phyloP scores from a whole-genome alignment of 1,140 invertebrate species.

The Halesus radiatus region DNA sequence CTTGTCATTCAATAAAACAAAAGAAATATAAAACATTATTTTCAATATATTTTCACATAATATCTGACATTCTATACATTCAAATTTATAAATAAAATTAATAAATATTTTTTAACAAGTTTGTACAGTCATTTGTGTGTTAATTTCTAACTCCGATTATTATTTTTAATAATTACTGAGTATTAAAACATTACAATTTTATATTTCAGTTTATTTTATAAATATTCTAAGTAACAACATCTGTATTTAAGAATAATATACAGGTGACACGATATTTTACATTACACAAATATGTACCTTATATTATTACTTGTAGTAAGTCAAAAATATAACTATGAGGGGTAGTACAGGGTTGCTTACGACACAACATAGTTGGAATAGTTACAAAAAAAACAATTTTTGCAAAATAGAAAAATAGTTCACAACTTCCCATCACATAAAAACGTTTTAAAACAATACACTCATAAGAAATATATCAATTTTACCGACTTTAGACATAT shows the following conservation, averaged over 20 bases:
- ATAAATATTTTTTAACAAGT: conserved; percentile 12
- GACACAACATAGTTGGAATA: too few species aligned
- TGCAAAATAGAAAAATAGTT: neutral
- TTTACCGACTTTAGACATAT: too few species aligned
- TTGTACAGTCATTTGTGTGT: conserved; percentile 27
- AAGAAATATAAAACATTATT: conserved; percentile 6
- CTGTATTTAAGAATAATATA: neutral
- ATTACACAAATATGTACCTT: too few species aligned
- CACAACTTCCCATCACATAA: neutral
- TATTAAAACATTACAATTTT: conserved; percentile 26
- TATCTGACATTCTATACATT: conserved; percentile 30
- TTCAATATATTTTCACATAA: conserved; percentile 29
- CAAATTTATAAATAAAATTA: neutral
- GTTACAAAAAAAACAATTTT: neutral
- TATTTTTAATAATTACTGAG: neutral
- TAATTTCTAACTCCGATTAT: conserved; percentile 22
- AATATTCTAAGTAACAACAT: neutral
- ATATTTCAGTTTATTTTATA: neutral
- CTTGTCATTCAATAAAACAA: conserved; percentile 1
- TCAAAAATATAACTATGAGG: too few species aligned
- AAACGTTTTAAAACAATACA: too few species aligned
- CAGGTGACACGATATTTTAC: neutral
- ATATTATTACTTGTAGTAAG: too few species aligned
- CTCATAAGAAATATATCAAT: too few species aligned
- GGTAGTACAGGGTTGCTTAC: too few species aligned